Evolutionary conservation across 2,113 vertebrate genomes (phyloP).

Genomic region (Agapornis roseicollis): DNA sequence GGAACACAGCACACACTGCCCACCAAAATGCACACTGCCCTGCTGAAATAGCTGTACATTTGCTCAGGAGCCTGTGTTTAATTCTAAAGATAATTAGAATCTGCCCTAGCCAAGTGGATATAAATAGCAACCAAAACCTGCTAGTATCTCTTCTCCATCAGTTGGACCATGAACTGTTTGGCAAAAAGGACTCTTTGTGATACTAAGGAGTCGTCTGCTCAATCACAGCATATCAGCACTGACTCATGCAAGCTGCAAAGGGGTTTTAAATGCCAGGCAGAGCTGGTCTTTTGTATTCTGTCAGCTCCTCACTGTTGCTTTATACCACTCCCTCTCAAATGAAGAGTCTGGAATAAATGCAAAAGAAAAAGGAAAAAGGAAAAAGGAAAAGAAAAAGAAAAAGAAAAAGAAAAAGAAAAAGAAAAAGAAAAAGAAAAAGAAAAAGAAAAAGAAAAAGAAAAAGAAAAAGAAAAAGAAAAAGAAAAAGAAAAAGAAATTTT

Average conservation of each 20-base stretch:
- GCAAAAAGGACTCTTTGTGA: background rate
- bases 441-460: background rate
- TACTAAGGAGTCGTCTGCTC: conserved; percentile 14
- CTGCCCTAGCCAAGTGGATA: background rate
- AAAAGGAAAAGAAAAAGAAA: background rate
- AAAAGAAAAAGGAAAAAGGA: background rate
- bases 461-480: background rate
- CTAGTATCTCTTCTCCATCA: conserved; percentile 4
- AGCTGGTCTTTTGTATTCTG: conserved; percentile 46
- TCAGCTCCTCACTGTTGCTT: conserved; percentile 23
- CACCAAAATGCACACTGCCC: background rate
- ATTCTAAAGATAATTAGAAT: conserved; percentile 23
- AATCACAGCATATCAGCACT: background rate
- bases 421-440: background rate
- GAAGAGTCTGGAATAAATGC: background rate
- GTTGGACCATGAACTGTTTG: background rate
- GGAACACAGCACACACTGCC: background rate
- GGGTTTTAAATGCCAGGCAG: conserved; percentile 22
- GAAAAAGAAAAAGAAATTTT: background rate
- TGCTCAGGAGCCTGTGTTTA: background rate
- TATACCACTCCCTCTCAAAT: background rate
- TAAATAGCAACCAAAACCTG: conserved; percentile 24
- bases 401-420: background rate
- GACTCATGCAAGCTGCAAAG: conserved; percentile 17
- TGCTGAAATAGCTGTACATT: background rate